Evolutionary conservation across 2,113 vertebrate species (phyloP).

Genomic region (Ictalurus furcatus): DNA sequence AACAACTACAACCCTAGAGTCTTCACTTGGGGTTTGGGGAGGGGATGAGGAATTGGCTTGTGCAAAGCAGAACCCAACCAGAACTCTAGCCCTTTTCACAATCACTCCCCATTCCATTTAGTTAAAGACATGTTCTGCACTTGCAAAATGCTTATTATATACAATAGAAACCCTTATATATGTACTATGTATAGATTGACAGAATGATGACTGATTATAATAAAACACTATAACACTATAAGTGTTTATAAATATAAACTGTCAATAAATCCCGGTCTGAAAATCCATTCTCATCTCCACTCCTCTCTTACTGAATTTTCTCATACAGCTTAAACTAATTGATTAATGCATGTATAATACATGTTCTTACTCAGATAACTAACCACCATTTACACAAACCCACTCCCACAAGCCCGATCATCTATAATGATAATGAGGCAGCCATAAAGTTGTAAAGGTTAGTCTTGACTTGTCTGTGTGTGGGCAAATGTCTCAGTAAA

Average conservation of each 20-base stretch:
- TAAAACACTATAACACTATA: background rate
- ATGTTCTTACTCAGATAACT: background rate
- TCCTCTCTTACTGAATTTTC: background rate
- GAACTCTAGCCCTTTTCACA: background rate
- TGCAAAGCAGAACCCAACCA: background rate
- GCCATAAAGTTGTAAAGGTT: slow-evolving; percentile 12
- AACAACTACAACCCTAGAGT: background rate
- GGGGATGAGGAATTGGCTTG: background rate
- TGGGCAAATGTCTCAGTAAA: slow-evolving; percentile 32
- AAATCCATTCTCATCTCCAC: background rate
- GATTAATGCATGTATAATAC: background rate
- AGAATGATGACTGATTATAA: background rate
- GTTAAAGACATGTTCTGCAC: background rate
- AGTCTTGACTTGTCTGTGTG: slow-evolving; percentile 20
- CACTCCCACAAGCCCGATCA: background rate
- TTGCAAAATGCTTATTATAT: background rate
- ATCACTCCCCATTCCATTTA: background rate
- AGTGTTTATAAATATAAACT: too few species aligned
- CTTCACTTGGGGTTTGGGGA: background rate
- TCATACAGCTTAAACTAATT: background rate
- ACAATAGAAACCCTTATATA: background rate
- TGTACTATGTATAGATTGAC: background rate
- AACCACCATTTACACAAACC: background rate
- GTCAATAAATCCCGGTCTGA: background rate
- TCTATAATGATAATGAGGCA: background rate